These are phyloP conservation scores for Diglossa cyanea DNA, from an alignment of 2,797 vertebrate genomes.

Conservation along the genomic window DNA sequence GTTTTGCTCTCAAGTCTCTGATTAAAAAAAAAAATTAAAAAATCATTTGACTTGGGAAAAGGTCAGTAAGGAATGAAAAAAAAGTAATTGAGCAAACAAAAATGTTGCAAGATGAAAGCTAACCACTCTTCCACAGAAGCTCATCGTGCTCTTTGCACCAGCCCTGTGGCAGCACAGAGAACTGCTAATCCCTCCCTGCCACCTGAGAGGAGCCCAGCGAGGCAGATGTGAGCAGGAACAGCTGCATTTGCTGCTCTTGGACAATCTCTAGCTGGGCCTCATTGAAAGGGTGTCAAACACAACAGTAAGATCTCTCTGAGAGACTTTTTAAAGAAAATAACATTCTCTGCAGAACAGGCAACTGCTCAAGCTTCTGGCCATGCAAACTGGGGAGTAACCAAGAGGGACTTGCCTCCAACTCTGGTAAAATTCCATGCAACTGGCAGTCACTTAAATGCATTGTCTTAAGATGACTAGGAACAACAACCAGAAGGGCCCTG, in stretches of 20 bases:
- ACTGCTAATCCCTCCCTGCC: not conserved
- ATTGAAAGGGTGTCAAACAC: not conserved
- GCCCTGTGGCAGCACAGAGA: not conserved
- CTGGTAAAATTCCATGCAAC: not conserved
- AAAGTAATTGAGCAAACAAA: not conserved
- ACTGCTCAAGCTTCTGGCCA: not conserved
- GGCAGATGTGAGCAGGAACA: not conserved
- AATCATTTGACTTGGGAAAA: not conserved
- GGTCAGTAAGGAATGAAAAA: not conserved
- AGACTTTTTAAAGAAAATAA: not conserved
- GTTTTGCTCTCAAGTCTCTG: not conserved
- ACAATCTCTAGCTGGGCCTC: not conserved
- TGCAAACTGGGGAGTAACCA: not conserved
- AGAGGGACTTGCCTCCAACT: not conserved
- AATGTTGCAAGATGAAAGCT: not conserved
- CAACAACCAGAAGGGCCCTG: not conserved
- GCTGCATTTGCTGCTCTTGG: not conserved
- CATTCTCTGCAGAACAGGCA: not conserved
- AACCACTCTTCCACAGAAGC: not conserved
- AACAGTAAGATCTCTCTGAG: not conserved
- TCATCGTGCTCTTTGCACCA: not conserved
- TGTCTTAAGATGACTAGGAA: not conserved
- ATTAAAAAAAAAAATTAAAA: not conserved
- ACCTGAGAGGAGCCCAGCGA: not conserved
- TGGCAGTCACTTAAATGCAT: not conserved